Evolutionary conservation across 2,888 invertebrate genomes (phyloP), one percentile per base, ranked within the genome.

Genomic region (Netelia fuscicornis): DNA sequence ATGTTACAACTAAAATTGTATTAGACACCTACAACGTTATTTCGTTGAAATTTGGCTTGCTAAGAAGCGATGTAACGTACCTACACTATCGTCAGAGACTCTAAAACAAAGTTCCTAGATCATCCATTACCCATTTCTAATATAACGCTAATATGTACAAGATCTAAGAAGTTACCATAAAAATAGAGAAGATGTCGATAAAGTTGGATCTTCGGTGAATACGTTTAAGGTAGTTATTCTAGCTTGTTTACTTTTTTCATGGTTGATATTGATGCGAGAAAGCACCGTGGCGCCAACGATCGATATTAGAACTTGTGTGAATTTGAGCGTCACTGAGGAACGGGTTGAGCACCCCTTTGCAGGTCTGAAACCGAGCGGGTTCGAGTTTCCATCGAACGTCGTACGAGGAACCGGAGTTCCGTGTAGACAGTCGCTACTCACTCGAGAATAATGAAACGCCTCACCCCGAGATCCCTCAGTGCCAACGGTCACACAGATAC

Each of bases 321-420:
- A 75, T 37, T 62, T 54, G 44, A 58, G 37, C 25, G n/a, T n/a
- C 44, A 56, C 48, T 60, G 25, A 30, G 20, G 13, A 37, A 23
- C 2, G 23, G 30, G 76, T 85, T 85, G 79, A 85, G 82, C 65
- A 79, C 71, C 79, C 13, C 75, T 67, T 44, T 8, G 5, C 10
- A 3, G 42, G 52, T 11, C 42, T 17, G 54, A 20, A 25, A 30
- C 52, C 56, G 23, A 71, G n/a, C 60, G 62, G 30, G 42, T 42
- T 65, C 65, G 9, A 54, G 71, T 76, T 71, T 62, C 10, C 65
- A 70, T 64, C 82, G 23, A 64, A 10, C 44, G 10, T 17, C 58
- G 17, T 48, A 48, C 10, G 65, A 54, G 37, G 67, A 56, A 56
- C 11, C 37, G 23, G 62, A 54, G 37, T 58, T 64, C 42, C 44